A percentile compares a stretch with the other conserved stretches of the same genome.
These are phyloP conservation scores for Rhodophaea formosa DNA, from an alignment of 2,888 invertebrate genomes.

Conservation along the genomic window DNA sequence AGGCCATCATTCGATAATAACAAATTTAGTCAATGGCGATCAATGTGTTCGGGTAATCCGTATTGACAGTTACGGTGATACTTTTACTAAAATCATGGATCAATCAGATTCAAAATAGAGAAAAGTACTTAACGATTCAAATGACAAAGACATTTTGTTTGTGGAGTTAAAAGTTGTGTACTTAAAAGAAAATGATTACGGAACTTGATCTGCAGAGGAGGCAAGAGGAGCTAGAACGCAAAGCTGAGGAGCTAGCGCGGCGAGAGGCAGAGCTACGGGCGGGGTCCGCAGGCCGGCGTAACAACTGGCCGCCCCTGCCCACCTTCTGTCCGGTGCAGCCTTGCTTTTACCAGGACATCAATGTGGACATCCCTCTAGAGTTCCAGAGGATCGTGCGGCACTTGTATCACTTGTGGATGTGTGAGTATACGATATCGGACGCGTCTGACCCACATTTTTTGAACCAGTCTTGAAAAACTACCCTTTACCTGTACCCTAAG, in stretches of 20 bases:
- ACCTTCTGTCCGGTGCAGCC: slow-evolving; percentile 96
- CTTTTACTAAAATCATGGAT: too few relatives aligned
- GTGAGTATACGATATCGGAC: slow-evolving; percentile 91
- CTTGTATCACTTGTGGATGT: slow-evolving; percentile 98
- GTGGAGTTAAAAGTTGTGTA: background rate
- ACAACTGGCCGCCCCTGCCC: slow-evolving; percentile 99
- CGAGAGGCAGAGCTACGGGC: slow-evolving; percentile 92
- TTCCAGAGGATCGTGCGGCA: slow-evolving; percentile 98
- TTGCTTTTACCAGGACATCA: slow-evolving; percentile 99
- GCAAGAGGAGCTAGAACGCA: slow-evolving; percentile 94
- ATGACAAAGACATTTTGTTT: background rate
- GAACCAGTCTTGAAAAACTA: too few relatives aligned
- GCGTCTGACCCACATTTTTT: too few relatives aligned
- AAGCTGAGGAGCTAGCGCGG: slow-evolving; percentile 93
- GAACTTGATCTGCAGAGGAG: slow-evolving; percentile 82
- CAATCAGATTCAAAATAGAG: too few relatives aligned
- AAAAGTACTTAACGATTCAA: background rate
- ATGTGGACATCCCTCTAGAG: slow-evolving; percentile 98
- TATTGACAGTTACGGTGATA: too few relatives aligned
- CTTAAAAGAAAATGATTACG: slow-evolving; percentile 19
- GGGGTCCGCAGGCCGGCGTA: slow-evolving; percentile 85
- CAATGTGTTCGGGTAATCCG: too few relatives aligned
- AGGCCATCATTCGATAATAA: too few relatives aligned
- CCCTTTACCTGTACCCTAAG: too few relatives aligned
- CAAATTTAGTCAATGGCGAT: too few relatives aligned